phyloP scores from a whole-genome alignment of 2,113 vertebrate species.

The Xenus cinereus region DNA sequence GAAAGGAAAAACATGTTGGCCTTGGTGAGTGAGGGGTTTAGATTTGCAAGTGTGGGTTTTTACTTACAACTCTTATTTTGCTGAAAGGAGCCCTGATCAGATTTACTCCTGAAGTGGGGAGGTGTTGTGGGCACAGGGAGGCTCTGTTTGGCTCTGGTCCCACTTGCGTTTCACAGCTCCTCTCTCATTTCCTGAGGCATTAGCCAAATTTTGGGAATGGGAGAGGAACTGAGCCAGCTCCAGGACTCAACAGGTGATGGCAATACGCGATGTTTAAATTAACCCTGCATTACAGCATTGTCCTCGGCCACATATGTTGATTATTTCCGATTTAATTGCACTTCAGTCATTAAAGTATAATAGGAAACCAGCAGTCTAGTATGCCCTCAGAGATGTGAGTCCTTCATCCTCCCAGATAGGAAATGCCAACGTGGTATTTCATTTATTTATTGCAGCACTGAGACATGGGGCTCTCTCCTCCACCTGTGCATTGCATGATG shows the following conservation, averaged over 20 bases:
- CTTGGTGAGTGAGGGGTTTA: not conserved
- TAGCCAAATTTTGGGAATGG: not conserved
- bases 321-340: not conserved
- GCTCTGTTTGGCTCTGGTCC: not conserved
- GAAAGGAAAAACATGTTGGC: not conserved
- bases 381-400: not conserved
- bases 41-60: not conserved
- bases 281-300: not conserved
- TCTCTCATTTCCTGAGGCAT: not conserved
- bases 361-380: not conserved
- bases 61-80: not conserved
- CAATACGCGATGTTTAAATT: not conserved
- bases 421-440: not conserved
- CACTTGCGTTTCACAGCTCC: not conserved
- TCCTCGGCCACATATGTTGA: not conserved
- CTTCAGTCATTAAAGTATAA: not conserved
- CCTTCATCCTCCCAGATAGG: not conserved
- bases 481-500: rapidly evolving
- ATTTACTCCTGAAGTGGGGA: not conserved
- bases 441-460: not conserved
- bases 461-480: not conserved
- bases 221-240: not conserved
- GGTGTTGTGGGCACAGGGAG: not conserved
- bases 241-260: not conserved
- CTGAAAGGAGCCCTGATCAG: not conserved